These are phyloP conservation scores for Abrostola tripartita DNA, from an alignment of 2,888 invertebrate genomes.

Conservation along the genomic window DNA sequence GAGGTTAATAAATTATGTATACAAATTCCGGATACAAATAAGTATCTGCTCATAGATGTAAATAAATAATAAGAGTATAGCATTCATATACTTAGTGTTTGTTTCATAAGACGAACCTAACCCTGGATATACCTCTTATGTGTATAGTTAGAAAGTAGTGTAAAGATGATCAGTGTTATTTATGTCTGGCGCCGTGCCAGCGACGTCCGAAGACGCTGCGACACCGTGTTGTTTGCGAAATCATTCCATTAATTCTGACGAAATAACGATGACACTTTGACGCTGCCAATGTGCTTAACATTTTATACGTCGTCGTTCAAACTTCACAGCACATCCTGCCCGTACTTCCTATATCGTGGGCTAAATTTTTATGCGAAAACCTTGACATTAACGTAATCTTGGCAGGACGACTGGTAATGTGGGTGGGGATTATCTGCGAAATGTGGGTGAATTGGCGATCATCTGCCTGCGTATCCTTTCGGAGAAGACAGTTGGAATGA, in stretches of 20 bases:
- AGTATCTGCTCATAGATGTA: not conserved
- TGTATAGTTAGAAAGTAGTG: conserved; percentile 42
- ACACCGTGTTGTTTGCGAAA: conserved; percentile 63
- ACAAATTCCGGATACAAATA: no score
- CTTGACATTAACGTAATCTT: conserved; percentile 3
- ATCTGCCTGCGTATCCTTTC: no score
- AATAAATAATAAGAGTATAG: not conserved
- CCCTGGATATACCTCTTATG: conserved; percentile 7
- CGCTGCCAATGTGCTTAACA: conserved; percentile 53
- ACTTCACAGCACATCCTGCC: conserved; percentile 33
- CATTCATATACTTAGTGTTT: not conserved
- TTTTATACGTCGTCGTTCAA: conserved; percentile 36
- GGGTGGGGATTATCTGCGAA: no score
- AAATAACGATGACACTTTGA: conserved; percentile 61
- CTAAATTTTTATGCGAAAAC: conserved; percentile 24
- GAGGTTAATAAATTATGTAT: not conserved
- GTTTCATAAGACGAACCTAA: not conserved
- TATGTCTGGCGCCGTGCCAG: conserved; percentile 71
- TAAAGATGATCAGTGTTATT: conserved; percentile 65
- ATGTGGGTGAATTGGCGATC: no score
- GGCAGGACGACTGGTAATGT: not conserved
- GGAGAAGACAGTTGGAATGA: no score
- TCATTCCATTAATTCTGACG: conserved; percentile 68
- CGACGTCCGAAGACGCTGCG: conserved; percentile 46
- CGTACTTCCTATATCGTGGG: conserved; percentile 32